Evolutionary conservation across 2,797 vertebrate species (phyloP), one percentile per base, ranked within the genome.

Genomic region (Chrysocyon brachyurus): DNA sequence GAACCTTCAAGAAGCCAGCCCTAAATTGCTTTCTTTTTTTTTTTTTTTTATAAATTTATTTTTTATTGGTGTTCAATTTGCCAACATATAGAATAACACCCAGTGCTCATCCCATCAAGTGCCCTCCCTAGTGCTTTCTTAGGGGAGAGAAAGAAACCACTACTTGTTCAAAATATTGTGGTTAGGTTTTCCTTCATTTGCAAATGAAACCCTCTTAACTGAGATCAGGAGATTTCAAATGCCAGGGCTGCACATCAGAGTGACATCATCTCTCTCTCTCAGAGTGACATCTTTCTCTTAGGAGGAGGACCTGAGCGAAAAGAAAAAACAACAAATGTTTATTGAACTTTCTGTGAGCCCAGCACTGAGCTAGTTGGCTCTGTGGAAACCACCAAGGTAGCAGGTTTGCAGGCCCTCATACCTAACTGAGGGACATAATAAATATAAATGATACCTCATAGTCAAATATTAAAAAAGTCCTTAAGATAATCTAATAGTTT

Each of bases 161-260:
- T 56, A 6, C 92, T 64, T 40, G 28, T 95, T 79, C 36, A 84
- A 87, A n/a, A 57, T 49, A 12, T 3, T 26, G 56, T 78, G n/a
- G 15, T 56, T 28, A 70, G 10, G 10, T 63, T 94, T 95, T 95
- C 91, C 77, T 19, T 89, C 11, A 31, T 59, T 97, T 95, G 21
- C 54, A 96, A 57, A 56, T n/a, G 26, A 88, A 82, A n/a, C 14
- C 52, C 61, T 77, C 19, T 26, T 72, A 72, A 70, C 17, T 36
- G 33, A 70, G 28, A 11, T 7, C 77, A 33, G 16, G 24, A 68
- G 56, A 70, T 94, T 92, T n/a, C 52, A 61, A 91, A 86, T 5
- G 28, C 61, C 7, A 16, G 19, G n/a, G 77, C 15, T 40, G 40
- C 61, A 59, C n/a, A 46, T 79, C 57, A 68, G 22, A 96, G 10